A percentile compares a stretch with the other conserved stretches of the same genome.
Conservation (phyloP, 1,140 invertebrate genomes). For the Danaus melanippus region DNA sequence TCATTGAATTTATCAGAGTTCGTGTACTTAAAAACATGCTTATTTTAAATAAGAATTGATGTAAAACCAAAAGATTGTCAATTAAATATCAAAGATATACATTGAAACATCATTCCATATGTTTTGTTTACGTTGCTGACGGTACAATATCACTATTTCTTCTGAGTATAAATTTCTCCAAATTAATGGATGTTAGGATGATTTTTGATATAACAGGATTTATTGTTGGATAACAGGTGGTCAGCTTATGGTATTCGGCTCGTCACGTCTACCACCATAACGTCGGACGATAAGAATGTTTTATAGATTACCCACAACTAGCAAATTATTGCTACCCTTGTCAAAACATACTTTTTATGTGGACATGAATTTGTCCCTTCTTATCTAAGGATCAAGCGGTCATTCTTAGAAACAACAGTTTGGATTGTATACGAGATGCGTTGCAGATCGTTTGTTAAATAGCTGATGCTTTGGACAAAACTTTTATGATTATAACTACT, state of each 20-base stretch:
- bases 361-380: constrained; percentile 28
- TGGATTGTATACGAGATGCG: constrained; percentile 10
- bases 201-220: constrained; percentile 62
- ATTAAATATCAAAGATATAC: not conserved
- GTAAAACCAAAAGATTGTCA: not conserved
- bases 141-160: constrained; percentile 19
- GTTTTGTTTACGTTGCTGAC: constrained; percentile 28
- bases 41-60: too few relatives aligned
- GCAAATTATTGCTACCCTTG: constrained; percentile 34
- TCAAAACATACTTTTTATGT: constrained; percentile 23
- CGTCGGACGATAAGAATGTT: constrained; percentile 23
- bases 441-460: constrained; percentile 23
- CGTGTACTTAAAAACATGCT: too few relatives aligned
- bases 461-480: constrained; percentile 2
- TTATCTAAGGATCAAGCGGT: constrained; percentile 32
- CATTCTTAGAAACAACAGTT: constrained; percentile 39
- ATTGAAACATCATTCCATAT: not conserved
- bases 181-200: constrained; percentile 57
- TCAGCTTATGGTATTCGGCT: constrained; percentile 33
- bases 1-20: too few relatives aligned
- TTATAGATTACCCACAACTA: constrained; percentile 28
- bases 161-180: constrained; percentile 58
- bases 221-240: constrained; percentile 57
- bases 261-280: constrained; percentile 35
- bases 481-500: too few relatives aligned